These are phyloP conservation scores for Camptogramma bilineatum DNA, from an alignment of 2,888 invertebrate genomes.

Conservation along the genomic window DNA sequence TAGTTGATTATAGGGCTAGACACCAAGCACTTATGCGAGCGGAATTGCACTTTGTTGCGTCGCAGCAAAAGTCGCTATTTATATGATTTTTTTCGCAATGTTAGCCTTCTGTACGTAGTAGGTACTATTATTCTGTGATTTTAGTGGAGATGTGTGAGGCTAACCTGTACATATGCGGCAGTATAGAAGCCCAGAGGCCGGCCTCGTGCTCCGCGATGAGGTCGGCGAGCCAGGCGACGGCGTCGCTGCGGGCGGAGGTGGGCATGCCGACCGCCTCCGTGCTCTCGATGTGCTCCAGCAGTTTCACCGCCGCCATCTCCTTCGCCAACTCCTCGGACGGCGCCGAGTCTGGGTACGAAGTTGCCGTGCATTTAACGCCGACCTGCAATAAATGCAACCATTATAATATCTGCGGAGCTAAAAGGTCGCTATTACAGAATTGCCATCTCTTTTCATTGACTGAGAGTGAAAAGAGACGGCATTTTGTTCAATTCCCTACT, in stretches of 20 bases:
- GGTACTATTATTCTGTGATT: no score
- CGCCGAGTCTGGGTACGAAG: slow-evolving; percentile 77
- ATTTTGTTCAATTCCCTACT: no score
- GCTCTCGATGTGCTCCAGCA: slow-evolving; percentile 69
- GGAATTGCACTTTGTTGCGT: no score
- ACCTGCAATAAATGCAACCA: slow-evolving; percentile 55
- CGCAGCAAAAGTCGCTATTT: no score
- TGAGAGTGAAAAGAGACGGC: no score
- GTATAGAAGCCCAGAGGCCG: slow-evolving; percentile 85
- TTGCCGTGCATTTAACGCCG: slow-evolving; percentile 63
- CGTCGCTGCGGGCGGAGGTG: slow-evolving; percentile 58
- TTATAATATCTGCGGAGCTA: background rate
- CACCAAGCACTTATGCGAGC: no score
- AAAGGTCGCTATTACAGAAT: no score
- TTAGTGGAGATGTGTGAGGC: background rate
- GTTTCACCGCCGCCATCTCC: slow-evolving; percentile 72
- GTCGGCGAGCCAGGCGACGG: slow-evolving; percentile 63
- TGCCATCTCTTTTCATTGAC: no score
- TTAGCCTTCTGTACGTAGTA: no score
- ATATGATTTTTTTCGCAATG: no score
- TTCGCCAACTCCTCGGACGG: slow-evolving; percentile 72
- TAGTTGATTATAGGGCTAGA: no score
- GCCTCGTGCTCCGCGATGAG: slow-evolving; percentile 79
- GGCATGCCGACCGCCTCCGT: slow-evolving; percentile 65
- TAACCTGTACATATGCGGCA: slow-evolving; percentile 85